These are phyloP conservation scores for Melanotaenia boesemani DNA, from an alignment of 2,797 vertebrate genomes.

Conservation along the genomic window DNA sequence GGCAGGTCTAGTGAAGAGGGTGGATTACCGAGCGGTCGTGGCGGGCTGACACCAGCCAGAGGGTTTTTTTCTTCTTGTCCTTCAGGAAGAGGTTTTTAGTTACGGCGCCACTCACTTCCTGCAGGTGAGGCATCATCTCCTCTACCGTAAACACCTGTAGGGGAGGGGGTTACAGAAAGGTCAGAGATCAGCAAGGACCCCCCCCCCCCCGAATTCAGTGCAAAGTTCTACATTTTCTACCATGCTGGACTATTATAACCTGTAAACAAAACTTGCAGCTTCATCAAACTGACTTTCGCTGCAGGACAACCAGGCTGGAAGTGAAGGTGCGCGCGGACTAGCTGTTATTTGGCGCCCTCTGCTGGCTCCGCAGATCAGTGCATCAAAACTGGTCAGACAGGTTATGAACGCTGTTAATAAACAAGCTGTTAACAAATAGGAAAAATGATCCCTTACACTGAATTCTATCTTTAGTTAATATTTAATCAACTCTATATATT, in stretches of 20 bases:
- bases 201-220: no score
- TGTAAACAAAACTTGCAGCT: neutral
- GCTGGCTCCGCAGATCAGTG: neutral
- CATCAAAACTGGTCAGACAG: neutral
- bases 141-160: slow-evolving; percentile 94
- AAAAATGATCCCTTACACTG: no score
- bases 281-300: neutral
- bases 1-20: neutral
- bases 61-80: slow-evolving; percentile 94
- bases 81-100: slow-evolving; percentile 96
- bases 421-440: neutral
- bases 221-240: no score
- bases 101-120: slow-evolving; percentile 87
- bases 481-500: no score
- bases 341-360: slow-evolving; percentile 17
- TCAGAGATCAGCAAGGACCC: neutral
- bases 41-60: slow-evolving; percentile 90
- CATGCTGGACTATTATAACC: no score
- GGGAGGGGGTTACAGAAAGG: neutral
- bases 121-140: slow-evolving; percentile 95
- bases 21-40: slow-evolving; percentile 86
- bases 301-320: neutral
- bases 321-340: neutral
- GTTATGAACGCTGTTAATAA: neutral
- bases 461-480: no score